Base-by-base conservation (phyloP, 2,113 vertebrate species). In the Nycticryphes semicollaris region DNA sequence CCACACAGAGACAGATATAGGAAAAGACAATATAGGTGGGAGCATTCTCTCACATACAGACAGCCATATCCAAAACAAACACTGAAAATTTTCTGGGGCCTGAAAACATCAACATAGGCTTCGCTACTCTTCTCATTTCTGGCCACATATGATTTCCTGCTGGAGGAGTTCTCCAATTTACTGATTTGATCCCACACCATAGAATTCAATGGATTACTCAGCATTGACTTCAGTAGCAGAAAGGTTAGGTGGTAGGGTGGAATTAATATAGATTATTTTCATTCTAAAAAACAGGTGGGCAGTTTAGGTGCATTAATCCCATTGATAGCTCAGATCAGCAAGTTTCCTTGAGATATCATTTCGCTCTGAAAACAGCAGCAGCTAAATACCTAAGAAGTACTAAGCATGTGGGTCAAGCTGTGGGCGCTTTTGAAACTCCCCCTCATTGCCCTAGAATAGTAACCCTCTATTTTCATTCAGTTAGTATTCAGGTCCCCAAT, bases 1-100 rank as follows among this genome's bases (percentile, higher is more conserved):
- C 96, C 96, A 94, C 94, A 95, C 73, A 93, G 93, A 96, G 96
- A 97, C 96, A 95, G 92, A 89, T 0, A 27, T 56, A 87, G 85
- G 93, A 95, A 96, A 95, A 84, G 68, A 93, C 94, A 94, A 27
- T 56, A 64, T 5, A 78, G 64, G 83, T 48, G 86, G 48, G 27
- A 92, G 72, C 48, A 15, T 41, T 60, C 39, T 70, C 66, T 30
- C 62, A 50, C 31, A 39, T 45, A 74, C 23, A 43, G 85, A 75
- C 9, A 54, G 27, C 12, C 33, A 74, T 14, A 56, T 53, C 62
- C 69, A 78, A 92, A 86, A 31, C n/a, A 94, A 87, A 81, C 25
- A 64, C 43, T 35, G 76, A 75, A 84, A 87, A 82, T 66, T 57
- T 59, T 35, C 85, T 63, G 31, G 72, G 41, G 27, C 68, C 69